Base-by-base conservation (phyloP, 2,113 vertebrate genomes). In the Pao palembangensis region DNA sequence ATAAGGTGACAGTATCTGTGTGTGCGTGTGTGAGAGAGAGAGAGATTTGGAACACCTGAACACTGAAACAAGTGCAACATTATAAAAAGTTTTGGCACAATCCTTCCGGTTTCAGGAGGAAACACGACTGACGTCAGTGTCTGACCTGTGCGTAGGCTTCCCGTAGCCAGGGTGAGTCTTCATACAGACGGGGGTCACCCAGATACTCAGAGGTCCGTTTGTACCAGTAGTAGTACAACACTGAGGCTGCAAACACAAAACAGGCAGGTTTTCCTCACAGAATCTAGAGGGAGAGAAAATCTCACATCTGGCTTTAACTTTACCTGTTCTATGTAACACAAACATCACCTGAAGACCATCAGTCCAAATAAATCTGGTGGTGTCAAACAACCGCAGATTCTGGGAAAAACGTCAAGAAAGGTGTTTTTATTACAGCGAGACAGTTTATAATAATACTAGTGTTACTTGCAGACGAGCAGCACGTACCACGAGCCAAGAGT, bases 191-290 rank as follows among this genome's bases (percentile, higher is more conserved):
- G 1, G 96, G 93, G 56, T 98, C 96, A 0, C 95, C 95, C 70
- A 98, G 87, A 21, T 90, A 91, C 77, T 97, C 82, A 0, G 94
- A 90, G 0, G 95, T 96, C 75, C 95, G 84, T 75, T 98, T 98
- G 90, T 97, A 98, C 85, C 93, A 92, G 86, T 98, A 98, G 60
- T 89, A 97, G 77, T 98, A 97, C 18, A 98, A 75, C 62, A 97
- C 93, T 0, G 94, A 94, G 1, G 73, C 96, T 98, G 89, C 15
- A 20, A 28, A 66, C 10, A 62, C 25, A 48, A 69, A 65, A 18
- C 50, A 63, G 5, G 55, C 7, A 0, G 34, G 8, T 47, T 47
- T n/a, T 47, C 14, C 44, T 38, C 34, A 4, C 14, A 17, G 44
- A 47, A 8, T n/a, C 6, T 4, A 2, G 15, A 47, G n/a, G 13